phyloP scores from a whole-genome alignment of 2,113 vertebrate genomes.

The Chascanopsetta lugubris region DNA sequence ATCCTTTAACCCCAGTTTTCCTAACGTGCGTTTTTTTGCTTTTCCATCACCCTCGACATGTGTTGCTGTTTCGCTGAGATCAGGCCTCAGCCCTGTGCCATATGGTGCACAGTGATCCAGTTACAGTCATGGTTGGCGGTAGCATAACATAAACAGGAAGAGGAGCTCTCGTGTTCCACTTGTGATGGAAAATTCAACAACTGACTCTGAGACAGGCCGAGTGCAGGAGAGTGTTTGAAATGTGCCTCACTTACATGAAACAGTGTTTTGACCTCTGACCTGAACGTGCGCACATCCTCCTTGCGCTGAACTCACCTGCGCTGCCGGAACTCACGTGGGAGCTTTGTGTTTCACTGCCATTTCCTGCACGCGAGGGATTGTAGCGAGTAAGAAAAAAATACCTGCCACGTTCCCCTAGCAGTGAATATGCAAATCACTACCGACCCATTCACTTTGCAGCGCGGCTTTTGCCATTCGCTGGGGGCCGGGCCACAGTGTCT shows the following conservation, averaged over 20 bases:
- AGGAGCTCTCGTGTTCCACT: conserved; percentile 55
- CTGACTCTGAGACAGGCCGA: conserved; percentile 45
- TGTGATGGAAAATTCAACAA: conserved; percentile 69
- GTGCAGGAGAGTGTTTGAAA: conserved; percentile 21
- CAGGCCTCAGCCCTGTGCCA: conserved; percentile 34
- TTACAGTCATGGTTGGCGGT: conserved; percentile 51
- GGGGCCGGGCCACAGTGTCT: too few species aligned
- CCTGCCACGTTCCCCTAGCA: too few species aligned
- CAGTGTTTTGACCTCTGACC: conserved; percentile 18
- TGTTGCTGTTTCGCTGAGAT: conserved; percentile 8
- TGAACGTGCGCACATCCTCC: background rate
- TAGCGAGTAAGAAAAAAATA: too few species aligned
- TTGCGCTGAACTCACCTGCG: background rate
- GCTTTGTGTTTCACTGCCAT: background rate
- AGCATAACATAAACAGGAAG: conserved; percentile 67
- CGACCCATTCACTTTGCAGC: too few species aligned
- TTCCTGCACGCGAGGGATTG: too few species aligned
- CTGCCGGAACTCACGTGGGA: background rate
- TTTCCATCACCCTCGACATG: background rate
- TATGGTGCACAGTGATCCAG: conserved; percentile 46
- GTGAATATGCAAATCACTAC: too few species aligned
- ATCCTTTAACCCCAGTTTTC: background rate
- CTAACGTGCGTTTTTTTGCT: too few species aligned
- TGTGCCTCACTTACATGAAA: conserved; percentile 10
- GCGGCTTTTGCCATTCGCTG: too few species aligned